phyloP scores from a whole-genome alignment of 2,113 vertebrate genomes.

The Globicephala melas region DNA sequence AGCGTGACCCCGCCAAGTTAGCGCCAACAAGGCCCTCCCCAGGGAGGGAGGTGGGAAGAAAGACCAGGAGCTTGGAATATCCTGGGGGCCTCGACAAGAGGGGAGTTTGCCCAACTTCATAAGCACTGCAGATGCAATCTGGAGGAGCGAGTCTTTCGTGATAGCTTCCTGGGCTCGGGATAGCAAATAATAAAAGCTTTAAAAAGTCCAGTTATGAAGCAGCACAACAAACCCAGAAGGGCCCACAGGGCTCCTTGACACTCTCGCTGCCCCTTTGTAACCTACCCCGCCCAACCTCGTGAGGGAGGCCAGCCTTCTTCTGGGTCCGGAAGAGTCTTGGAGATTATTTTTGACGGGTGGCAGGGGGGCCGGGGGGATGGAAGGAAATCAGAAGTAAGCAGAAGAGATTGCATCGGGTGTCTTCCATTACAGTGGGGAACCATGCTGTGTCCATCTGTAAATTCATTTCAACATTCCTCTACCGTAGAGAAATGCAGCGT shows the following conservation, averaged over 20 bases:
- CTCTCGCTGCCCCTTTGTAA: accelerated
- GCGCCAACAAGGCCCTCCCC: not conserved
- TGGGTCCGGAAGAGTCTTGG: not conserved
- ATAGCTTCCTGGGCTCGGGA: not conserved
- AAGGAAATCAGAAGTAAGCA: not conserved
- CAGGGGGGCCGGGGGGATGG: no score
- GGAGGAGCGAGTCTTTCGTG: not conserved
- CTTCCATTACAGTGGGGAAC: not conserved
- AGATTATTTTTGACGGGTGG: not conserved
- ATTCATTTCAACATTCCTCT: accelerated
- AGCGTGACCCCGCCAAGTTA: accelerated
- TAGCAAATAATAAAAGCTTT: not conserved
- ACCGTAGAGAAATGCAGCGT: accelerated
- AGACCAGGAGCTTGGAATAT: not conserved
- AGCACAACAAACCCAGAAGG: no score
- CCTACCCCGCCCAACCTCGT: accelerated
- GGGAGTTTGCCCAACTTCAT: no score
- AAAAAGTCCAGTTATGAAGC: no score
- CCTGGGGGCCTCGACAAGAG: not conserved
- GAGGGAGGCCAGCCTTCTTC: no score
- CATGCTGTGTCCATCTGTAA: accelerated
- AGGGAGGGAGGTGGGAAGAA: not conserved
- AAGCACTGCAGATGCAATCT: not conserved
- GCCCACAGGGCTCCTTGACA: accelerated
- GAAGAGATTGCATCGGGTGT: accelerated